Evolutionary conservation across 2,797 vertebrate genomes (phyloP), one percentile per base, ranked within the genome.

Genomic region (Ambastaia sidthimunki): DNA sequence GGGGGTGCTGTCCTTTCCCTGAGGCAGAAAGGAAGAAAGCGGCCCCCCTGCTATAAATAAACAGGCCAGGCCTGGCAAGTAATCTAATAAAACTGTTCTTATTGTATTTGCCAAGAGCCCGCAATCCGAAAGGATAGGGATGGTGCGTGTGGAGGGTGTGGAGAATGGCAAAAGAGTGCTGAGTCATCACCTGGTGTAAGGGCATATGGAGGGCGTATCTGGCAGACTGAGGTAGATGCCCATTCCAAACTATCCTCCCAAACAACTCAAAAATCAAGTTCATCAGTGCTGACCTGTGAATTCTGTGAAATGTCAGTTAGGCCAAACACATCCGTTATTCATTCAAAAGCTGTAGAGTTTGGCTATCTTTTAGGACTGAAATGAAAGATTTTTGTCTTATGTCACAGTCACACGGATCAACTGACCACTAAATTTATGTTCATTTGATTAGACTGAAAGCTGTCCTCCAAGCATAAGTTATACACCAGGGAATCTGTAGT

Each of bases 121-220:
- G 76, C 80, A 52, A 31, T 90, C 90, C 82, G 87, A 85, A 90
- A 90, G 82, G 90, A 86, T 87, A 86, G 73, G 1, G 68, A 85
- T 90, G 91, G 91, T 85, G 86, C 7, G 55, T 62, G 19, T 41
- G 69, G 76, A 80, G 76, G 79, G 73, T 47, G 74, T 54, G 71
- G 87, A 85, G 79, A 84, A 83, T 80, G 78, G 83, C 82, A 88
- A 88, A 84, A 76, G 79, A 80, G 78, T 5, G 84, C 89, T 90
- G 90, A 93, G 83, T 93, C 93, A 92, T 84, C 84, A 71, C 80
- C 34, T 74, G 80, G 80, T 80, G 72, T 81, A 70, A 60, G 52
- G 69, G 66, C 59, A 47, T 74, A 23, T 37, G 52, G 70, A 31
- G 19, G 23, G 65, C 31, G 3, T 13, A 31, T n/a, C 18, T 4